These are phyloP conservation scores for Malurus alboscapulatus DNA, from an alignment of 2,113 vertebrate species.

Conservation along the genomic window DNA sequence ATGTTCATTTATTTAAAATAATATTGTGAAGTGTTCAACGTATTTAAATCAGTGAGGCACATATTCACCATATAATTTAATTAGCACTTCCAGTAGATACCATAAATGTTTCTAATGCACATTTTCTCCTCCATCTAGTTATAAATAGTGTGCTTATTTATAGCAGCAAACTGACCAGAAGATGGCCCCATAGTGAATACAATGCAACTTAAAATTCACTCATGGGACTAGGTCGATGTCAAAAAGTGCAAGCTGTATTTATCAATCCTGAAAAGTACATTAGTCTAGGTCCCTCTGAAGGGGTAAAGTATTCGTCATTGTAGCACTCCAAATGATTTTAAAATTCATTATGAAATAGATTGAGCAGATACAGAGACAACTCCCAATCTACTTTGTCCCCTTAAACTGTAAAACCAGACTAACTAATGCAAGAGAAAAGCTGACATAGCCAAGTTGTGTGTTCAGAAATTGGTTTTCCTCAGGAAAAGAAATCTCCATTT, in stretches of 20 bases:
- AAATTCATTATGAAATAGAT: conserved; percentile 18
- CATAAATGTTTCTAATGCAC: conserved; percentile 49
- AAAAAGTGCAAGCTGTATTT: conserved; percentile 32
- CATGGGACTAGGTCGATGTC: conserved; percentile 31
- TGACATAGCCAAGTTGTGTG: not conserved
- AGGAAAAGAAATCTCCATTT: not conserved
- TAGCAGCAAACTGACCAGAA: conserved; percentile 47
- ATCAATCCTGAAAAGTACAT: conserved; percentile 52
- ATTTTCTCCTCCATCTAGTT: conserved; percentile 43
- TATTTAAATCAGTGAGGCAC: conserved; percentile 59
- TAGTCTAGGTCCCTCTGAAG: conserved; percentile 12
- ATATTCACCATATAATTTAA: conserved; percentile 66
- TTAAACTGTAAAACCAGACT: conserved; percentile 16
- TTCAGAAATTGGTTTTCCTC: not conserved
- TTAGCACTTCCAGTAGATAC: conserved; percentile 55
- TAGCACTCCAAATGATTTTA: conserved; percentile 24
- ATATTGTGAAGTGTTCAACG: conserved; percentile 32
- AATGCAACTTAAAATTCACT: conserved; percentile 55
- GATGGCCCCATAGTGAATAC: conserved; percentile 48
- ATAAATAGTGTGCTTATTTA: not conserved
- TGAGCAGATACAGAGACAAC: not conserved
- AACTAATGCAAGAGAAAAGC: not conserved
- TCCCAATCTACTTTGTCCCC: not conserved
- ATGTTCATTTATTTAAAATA: conserved; percentile 71
- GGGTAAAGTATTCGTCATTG: conserved; percentile 2